Evolutionary conservation across 2,113 vertebrate genomes (phyloP), one percentile per base, ranked within the genome.

Genomic region (Cettia cetti): DNA sequence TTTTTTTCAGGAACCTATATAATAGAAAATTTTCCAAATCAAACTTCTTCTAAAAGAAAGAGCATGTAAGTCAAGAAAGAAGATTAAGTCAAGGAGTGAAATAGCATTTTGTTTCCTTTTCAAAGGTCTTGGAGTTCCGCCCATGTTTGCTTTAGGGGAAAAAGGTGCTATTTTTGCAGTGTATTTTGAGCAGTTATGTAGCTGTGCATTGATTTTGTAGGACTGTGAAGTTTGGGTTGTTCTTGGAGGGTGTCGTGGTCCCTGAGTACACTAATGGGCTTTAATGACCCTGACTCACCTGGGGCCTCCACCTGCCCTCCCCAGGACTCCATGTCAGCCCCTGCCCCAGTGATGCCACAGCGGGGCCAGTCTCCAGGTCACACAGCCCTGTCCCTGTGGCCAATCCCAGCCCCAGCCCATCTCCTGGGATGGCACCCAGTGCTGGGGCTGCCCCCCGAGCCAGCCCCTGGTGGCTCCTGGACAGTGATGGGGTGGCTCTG

Each of bases 261-360:
- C 28, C 22, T 31, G 28, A 30, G 33, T n/a, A 45, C 23, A 11
- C 14, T 23, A 8, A 23, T 13, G 5, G 74, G 15, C 19, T 53
- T 61, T 61, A 53, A 39, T 45, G 28, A 23, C 15, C 54, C 64
- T 54, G 19, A 30, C 23, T 61, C 11, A n/a, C 10, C 54, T 53
- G 54, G 8, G 11, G 27, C 27, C 37, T 69, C 11, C 39, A n/a
- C 39, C 33, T 53, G 23, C 39, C 45, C 45, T 69, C 47, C 28
- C 45, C 64, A 39, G 39, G 39, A 33, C 39, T 15, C 47, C 12
- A 0, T 45, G 54, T 45, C 54, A 69, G 63, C 21, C 33, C 37
- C 45, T 60, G 53, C 37, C 40, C 7, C 47, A 35, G n/a, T 2
- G 2, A 53, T 22, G 54, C 65, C 0, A 0, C 35, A 74, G 10